Conservation (phyloP, 2,888 invertebrate genomes). For the Steinernema hermaphroditum region DNA sequence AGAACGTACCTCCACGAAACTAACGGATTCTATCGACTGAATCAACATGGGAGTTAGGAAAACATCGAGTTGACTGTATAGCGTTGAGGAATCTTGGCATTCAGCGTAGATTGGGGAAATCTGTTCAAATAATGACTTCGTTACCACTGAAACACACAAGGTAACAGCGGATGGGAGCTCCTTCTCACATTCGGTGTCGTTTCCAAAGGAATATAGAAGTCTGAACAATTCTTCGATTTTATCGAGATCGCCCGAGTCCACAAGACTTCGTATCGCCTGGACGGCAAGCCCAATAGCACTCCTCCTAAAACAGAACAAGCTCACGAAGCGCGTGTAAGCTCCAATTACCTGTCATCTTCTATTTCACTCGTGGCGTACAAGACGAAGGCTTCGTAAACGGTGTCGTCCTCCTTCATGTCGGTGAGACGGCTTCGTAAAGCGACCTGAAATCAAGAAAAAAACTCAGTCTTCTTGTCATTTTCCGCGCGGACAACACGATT, state of each 20-base stretch:
- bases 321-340: background rate
- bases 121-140: background rate
- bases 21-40: background rate
- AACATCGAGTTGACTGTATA: background rate
- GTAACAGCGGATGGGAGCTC: background rate
- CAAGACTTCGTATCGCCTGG: background rate
- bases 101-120: background rate
- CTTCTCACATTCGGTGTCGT: background rate
- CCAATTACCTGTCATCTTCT: background rate
- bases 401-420: background rate
- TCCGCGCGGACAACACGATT: no score
- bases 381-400: background rate
- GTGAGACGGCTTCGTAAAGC: no score
- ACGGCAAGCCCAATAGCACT: background rate
- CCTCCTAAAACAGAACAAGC: background rate
- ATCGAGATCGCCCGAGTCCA: background rate
- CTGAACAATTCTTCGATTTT: background rate
- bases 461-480: no score
- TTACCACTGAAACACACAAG: background rate
- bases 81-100: background rate
- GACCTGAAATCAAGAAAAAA: no score
- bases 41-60: background rate
- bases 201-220: background rate
- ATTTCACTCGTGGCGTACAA: background rate
- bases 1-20: background rate